Conservation (phyloP, 2,113 vertebrate genomes). For the Oryzias curvinotus region DNA sequence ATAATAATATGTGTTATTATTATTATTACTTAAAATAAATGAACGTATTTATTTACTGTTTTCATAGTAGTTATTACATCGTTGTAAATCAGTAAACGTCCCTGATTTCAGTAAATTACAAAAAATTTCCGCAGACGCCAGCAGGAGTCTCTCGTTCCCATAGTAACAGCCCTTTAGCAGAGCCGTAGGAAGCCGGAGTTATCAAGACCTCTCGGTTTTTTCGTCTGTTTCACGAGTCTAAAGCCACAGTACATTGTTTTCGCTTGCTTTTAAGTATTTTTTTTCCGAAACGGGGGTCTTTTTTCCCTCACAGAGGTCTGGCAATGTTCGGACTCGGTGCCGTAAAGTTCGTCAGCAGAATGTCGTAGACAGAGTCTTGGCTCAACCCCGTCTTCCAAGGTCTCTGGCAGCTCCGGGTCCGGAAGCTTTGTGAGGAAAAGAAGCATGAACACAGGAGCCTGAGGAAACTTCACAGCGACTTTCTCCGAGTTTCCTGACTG, state of each 20-base stretch:
- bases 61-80: not conserved
- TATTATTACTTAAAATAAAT: not conserved
- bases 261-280: not conserved
- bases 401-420: slow-evolving; percentile 49
- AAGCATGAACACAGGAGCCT: slow-evolving; percentile 43
- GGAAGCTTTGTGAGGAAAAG: slow-evolving; percentile 65
- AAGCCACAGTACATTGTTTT: not conserved
- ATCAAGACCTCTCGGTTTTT: slow-evolving; percentile 1
- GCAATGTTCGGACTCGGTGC: no score
- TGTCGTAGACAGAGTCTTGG: slow-evolving; percentile 4
- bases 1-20: not conserved
- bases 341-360: not conserved
- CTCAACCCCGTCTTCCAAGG: slow-evolving; percentile 11
- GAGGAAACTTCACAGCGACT: slow-evolving; percentile 2
- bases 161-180: slow-evolving; percentile 49
- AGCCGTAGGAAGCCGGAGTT: slow-evolving; percentile 24
- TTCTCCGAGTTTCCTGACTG: slow-evolving; percentile 11
- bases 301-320: no score
- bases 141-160: slow-evolving; percentile 72
- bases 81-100: not conserved
- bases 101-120: no score
- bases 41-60: no score
- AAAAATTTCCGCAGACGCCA: slow-evolving; percentile 50
- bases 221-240: not conserved
- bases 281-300: no score